Base-by-base conservation (phyloP, 2,888 invertebrate genomes). In the Xanthia togata region DNA sequence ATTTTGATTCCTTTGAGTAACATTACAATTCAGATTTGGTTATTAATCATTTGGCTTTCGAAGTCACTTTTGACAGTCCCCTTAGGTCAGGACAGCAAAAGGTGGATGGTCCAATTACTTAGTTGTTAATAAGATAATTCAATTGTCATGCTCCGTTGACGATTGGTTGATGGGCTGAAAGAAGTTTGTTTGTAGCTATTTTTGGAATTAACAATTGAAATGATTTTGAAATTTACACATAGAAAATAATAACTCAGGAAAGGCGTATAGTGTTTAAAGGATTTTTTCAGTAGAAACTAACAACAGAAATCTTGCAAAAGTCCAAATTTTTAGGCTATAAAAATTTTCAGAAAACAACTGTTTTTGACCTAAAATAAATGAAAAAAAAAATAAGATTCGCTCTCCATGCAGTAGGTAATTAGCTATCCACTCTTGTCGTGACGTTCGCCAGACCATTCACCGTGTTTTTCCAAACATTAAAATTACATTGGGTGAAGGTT, bases 1-100 rank as follows among this genome's bases (percentile, higher is more conserved):
- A 68, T 75, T 83, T 83, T 67, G 71, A 81, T 82, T 80, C 78
- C 74, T 81, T 82, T 79, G 77, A 84, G 38, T 74, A 82, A 87
- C 60, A 76, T 64, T 26, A 62, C 73, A 81, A 78, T 82, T 84
- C 76, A 65, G 59, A 72, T 80, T 78, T 78, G 73, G 62, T 69
- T 79, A 81, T 81, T 69, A 79, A 85, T 81, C 76, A 85, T 76
- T 85, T 78, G 70, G 38, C 31, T 84, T 71, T 77, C 38, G 59
- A 63, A 82, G 73, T 70, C 31, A 72, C 78, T 70, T 86, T 74
- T 79, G 68, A 44, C 76, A 65, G 67, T 6, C 44, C 26, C n/a
- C 41, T 65, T 65, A 20, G 47, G 20, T 47, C 41, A 41, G 2
- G 20, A 77, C 57, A 69, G 64, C 78, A 78, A 82, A 71, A 74